Percentiles rank a stretch among this genome's conserved stretches.
Conservation (phyloP, 2,113 vertebrate genomes). For the Agapornis roseicollis region DNA sequence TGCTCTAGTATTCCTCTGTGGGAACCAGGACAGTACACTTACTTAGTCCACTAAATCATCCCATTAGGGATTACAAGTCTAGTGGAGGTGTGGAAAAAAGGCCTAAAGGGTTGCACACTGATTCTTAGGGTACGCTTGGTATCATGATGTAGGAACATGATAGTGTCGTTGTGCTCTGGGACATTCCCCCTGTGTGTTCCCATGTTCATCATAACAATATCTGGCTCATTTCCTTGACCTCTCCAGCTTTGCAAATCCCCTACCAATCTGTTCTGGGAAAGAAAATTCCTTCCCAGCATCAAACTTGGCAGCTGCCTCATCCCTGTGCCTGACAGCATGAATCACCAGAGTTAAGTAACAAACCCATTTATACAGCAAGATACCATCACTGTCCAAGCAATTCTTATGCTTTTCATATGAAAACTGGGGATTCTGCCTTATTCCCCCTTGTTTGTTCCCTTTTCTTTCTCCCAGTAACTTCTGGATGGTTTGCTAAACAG, state of each 20-base stretch:
- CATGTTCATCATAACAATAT: neutral
- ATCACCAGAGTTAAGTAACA: conserved; percentile 66
- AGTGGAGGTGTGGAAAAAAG: neutral
- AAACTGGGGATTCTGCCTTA: neutral
- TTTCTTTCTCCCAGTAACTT: neutral
- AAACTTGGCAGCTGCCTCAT: conserved; percentile 43
- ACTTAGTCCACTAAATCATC: neutral
- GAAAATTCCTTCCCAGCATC: conserved; percentile 20
- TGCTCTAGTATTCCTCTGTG: neutral
- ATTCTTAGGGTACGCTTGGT: neutral
- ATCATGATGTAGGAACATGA: neutral
- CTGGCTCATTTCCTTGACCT: neutral
- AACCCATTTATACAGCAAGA: conserved; percentile 53
- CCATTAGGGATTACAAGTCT: neutral
- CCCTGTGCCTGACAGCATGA: conserved; percentile 53
- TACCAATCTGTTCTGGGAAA: conserved; percentile 12
- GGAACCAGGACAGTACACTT: neutral
- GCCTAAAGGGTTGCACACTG: neutral
- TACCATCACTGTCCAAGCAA: conserved; percentile 32
- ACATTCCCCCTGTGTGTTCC: neutral
- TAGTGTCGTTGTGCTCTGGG: neutral
- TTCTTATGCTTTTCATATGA: neutral
- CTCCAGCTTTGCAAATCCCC: neutral
- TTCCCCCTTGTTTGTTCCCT: neutral
- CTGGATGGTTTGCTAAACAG: neutral